Base-by-base conservation (phyloP, 1,140 invertebrate genomes). In the Ericerus pela region DNA sequence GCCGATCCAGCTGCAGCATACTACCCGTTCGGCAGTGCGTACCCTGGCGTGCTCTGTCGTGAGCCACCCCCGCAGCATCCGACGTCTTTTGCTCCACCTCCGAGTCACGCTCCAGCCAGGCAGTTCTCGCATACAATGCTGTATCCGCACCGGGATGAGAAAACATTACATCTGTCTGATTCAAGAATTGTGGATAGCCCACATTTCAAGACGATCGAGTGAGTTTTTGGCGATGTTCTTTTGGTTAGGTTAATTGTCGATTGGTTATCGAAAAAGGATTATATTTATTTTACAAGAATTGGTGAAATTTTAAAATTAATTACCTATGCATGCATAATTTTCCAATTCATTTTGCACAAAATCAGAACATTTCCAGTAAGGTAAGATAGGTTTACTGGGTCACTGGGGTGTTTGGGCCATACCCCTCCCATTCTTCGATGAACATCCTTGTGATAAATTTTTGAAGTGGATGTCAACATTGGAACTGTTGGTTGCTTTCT, bases 1-100 rank as follows among this genome's bases (percentile, higher is more conserved):
- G 11, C 41, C n/a, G n/a, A n/a, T 18, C 12, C 37, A 4, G 5
- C 41, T 2, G 16, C 41, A 10, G 22, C 41, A 10, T 47, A 47
- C 26, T 47, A 24, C 16, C 26, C 41, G 16, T 47, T 24, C 20
- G 26, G 26, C 26, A 47, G 14, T 47, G 26, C 41, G 20, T 47
- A 24, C 20, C 22, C 8, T 24, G 14, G 41, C 8, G 22, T 47
- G 33, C 51, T 26, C 51, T 53, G 18, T 52, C 58, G 37, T 58
- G 59, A 28, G 43, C 55, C 11, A 58, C 60, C 14, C 54, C 58
- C 26, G 37, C 41, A n/a, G n/a, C n/a, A n/a, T n/a, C n/a, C n/a
- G n/a, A n/a, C n/a, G n/a, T n/a, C n/a, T n/a, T n/a, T 20, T 51
- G 20, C 26, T 16, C 33, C n/a, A 22, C 58, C 26, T 24, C 26